Evolutionary conservation across 2,797 vertebrate genomes (phyloP), one percentile per base, ranked within the genome.

Genomic region (Atherinosoma microstoma): DNA sequence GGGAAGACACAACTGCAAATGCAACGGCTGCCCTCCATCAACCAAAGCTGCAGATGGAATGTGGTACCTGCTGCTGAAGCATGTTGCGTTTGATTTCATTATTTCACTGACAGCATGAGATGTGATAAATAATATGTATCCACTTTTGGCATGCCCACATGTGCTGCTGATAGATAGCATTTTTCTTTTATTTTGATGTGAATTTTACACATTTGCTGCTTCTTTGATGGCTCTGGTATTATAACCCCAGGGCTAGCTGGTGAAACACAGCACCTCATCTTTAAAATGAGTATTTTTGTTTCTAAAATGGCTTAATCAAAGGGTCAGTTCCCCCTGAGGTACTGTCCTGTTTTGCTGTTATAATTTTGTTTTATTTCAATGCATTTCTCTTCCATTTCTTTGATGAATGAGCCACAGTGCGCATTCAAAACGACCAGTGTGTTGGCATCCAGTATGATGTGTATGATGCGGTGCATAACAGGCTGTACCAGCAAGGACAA

Each of bases 221-320:
- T 72, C 49, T 22, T 72, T 71, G 59, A 71, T 57, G 72, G 54
- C 30, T 72, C 38, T 24, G 18, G 65, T 70, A 59, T 65, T 73
- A 32, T 60, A 70, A 82, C 59, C 15, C 6, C 20, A 54, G 38
- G 73, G 65, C 62, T 64, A 54, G 61, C 27, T 70, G 78, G 35
- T 68, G 64, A 78, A 73, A 62, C 38, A 9, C 29, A 63, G 32
- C 40, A 42, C 2, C 65, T 65, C 58, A 68, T 75, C 35, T 68
- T 80, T 78, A 30, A 64, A 53, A 75, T 30, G 1, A n/a, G 32
- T 45, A 42, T 47, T 47, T 77, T 67, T 36, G 49, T 76, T 64
- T 81, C 40, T 61, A 57, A 78, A 84, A 70, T 54, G 35, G 66
- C 82, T 77, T 75, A 64, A 73, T 79, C 45, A 67, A 49, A 57